phyloP scores from a whole-genome alignment of 2,113 vertebrate species.

The Psilopogon haemacephalus region DNA sequence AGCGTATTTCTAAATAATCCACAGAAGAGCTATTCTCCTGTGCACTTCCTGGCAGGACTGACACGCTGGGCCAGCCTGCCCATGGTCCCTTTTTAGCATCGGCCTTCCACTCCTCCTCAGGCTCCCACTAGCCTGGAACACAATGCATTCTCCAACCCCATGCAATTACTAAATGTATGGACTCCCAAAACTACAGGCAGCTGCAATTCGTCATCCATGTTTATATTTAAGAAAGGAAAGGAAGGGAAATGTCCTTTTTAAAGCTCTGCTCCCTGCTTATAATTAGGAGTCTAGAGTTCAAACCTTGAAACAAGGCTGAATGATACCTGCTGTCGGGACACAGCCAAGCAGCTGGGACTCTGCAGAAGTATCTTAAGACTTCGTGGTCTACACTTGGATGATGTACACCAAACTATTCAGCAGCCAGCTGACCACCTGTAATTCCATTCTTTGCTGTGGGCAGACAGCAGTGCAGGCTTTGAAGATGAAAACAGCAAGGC shows the following conservation, averaged over 20 bases:
- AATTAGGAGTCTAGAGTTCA: neutral
- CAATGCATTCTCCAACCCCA: rapidly evolving
- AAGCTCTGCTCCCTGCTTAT: neutral
- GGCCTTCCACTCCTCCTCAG: neutral
- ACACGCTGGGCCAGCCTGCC: neutral
- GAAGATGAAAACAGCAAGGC: neutral
- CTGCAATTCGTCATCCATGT: neutral
- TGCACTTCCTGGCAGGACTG: neutral
- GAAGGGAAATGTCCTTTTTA: constrained; percentile 20
- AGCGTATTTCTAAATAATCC: neutral
- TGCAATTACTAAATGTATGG: neutral
- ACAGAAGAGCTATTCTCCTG: neutral
- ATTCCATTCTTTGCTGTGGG: neutral
- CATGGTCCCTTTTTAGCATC: neutral
- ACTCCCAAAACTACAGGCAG: neutral
- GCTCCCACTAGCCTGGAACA: neutral
- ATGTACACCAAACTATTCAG: neutral
- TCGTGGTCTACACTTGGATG: rapidly evolving
- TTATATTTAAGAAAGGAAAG: neutral
- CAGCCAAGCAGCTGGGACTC: rapidly evolving
- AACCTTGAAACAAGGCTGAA: neutral
- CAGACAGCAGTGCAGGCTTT: neutral
- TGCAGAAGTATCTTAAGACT: rapidly evolving
- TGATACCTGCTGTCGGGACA: neutral
- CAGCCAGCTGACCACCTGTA: neutral